Evolutionary conservation across 2,888 invertebrate species (phyloP).

Genomic region (Orthosia cruda): DNA sequence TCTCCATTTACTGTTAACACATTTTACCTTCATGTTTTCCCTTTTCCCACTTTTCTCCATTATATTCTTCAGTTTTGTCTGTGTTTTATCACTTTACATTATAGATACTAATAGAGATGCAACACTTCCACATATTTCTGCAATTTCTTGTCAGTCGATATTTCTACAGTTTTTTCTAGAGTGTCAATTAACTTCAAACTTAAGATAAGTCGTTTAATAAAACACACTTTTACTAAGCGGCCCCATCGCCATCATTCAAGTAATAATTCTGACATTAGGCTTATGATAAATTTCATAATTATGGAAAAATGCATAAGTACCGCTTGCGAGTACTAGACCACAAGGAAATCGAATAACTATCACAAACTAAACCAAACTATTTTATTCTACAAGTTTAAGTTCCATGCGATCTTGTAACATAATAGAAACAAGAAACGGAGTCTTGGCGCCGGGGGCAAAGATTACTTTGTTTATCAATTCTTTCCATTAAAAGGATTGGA

Average conservation of each 20-base stretch:
- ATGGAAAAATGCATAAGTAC: not conserved
- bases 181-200: not conserved
- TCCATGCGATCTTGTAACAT: too few relatives aligned
- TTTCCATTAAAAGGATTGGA: constrained; percentile 6
- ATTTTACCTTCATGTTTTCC: too few relatives aligned
- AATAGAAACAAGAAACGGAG: not conserved
- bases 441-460: not conserved
- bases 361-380: not conserved
- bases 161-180: not conserved
- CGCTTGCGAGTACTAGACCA: not conserved
- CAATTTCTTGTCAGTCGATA: not conserved
- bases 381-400: not conserved
- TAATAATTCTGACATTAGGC: too few relatives aligned
- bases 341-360: not conserved
- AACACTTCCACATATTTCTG: not conserved
- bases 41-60: too few relatives aligned
- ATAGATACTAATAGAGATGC: too few relatives aligned
- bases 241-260: too few relatives aligned
- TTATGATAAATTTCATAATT: too few relatives aligned
- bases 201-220: too few relatives aligned
- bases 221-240: not conserved
- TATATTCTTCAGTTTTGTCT: too few relatives aligned
- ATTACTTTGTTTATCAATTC: constrained; percentile 2
- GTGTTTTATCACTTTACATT: too few relatives aligned
- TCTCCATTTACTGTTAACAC: too few relatives aligned